Evolutionary conservation across 2,113 vertebrate genomes (phyloP).

Genomic region (Ophiodon elongatus): DNA sequence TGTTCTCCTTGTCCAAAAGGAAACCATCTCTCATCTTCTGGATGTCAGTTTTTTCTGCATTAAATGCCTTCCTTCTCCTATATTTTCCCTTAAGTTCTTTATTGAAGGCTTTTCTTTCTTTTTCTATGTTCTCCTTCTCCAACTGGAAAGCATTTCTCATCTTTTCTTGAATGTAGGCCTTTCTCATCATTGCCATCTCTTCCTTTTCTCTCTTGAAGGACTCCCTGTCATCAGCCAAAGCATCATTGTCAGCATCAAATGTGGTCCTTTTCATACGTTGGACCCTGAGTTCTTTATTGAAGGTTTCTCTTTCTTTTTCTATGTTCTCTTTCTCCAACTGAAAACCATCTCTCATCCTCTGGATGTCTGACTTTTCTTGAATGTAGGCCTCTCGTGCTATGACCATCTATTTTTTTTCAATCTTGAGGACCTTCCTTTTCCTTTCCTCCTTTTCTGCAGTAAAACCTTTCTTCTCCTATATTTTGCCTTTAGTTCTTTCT

Average conservation of each 20-base stretch:
- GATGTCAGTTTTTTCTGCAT: too few species aligned
- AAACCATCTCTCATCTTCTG: neutral
- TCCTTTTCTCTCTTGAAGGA: constrained; percentile 1
- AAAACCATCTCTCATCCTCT: neutral
- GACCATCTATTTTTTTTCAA: neutral
- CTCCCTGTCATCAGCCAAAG: neutral
- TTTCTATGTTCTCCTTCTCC: constrained; percentile 4
- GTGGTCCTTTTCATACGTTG: neutral
- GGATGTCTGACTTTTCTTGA: neutral
- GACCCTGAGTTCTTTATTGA: neutral
- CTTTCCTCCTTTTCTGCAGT: too few species aligned
- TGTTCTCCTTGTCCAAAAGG: neutral
- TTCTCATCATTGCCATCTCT: neutral
- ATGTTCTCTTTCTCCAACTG: neutral
- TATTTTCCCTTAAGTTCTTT: too few species aligned
- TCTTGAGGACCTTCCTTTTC: neutral
- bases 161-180: constrained; percentile 6
- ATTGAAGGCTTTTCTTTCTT: neutral
- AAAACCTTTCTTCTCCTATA: too few species aligned
- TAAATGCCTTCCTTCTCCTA: neutral
- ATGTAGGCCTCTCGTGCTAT: neutral
- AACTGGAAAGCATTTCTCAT: neutral
- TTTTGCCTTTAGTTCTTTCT: neutral
- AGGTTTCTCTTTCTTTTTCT: neutral
- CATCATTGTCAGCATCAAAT: constrained; percentile 1